These are phyloP conservation scores for Gobiocypris rarus DNA, from an alignment of 2,113 vertebrate genomes.

Conservation along the genomic window DNA sequence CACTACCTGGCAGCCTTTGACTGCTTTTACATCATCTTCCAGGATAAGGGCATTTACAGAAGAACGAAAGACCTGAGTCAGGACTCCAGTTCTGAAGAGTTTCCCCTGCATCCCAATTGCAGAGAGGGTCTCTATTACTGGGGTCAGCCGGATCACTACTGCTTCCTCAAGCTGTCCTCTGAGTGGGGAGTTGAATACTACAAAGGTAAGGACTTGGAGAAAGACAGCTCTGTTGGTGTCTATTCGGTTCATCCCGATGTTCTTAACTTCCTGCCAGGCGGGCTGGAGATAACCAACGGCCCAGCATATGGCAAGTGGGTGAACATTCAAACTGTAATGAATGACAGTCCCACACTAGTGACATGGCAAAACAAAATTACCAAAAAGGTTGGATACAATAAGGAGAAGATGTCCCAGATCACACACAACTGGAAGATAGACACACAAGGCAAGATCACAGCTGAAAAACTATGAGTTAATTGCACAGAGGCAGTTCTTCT, in stretches of 20 bases:
- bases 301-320: background rate
- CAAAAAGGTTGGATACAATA: slow-evolving; percentile 8
- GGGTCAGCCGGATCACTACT: background rate
- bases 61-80: background rate
- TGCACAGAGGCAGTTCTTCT: background rate
- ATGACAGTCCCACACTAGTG: background rate
- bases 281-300: background rate
- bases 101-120: background rate
- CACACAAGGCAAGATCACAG: rapidly evolving
- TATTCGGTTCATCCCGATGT: too few species aligned
- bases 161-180: background rate
- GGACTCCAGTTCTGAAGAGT: background rate
- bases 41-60: background rate
- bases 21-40: background rate
- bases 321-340: background rate
- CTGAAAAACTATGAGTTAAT: background rate
- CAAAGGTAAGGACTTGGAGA: too few species aligned
- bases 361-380: background rate
- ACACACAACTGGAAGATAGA: background rate
- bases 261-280: slow-evolving; percentile 18
- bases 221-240: too few species aligned
- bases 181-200: too few species aligned
- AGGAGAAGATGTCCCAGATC: background rate
- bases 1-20: background rate
- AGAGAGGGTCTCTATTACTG: slow-evolving; percentile 29